Conservation (phyloP, 2,888 invertebrate genomes). For the Aspidiotus destructor region DNA sequence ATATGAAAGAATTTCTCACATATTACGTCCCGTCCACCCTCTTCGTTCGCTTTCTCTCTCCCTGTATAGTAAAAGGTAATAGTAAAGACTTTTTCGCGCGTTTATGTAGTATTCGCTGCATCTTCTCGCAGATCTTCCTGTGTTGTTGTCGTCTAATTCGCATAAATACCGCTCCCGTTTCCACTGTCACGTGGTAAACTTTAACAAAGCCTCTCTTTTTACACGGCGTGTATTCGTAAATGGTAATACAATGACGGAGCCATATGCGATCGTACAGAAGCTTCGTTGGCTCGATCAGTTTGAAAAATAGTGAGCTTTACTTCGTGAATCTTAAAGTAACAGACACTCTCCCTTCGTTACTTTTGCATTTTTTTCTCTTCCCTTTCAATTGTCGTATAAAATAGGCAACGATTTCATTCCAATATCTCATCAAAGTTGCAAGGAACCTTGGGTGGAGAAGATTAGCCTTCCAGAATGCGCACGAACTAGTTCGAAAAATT, state of each 20-base stretch:
- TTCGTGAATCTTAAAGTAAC: slow-evolving; percentile 30
- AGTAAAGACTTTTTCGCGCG: slow-evolving; percentile 13
- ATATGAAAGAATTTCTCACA: slow-evolving; percentile 21
- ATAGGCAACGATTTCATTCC: slow-evolving; percentile 15
- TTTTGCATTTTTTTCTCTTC: neutral
- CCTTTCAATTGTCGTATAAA: slow-evolving; percentile 16
- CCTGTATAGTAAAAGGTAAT: slow-evolving; percentile 11
- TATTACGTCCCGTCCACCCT: slow-evolving; percentile 12
- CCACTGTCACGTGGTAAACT: slow-evolving; percentile 5
- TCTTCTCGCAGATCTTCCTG: slow-evolving; percentile 23
- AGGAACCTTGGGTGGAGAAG: too few relatives aligned
- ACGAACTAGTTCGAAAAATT: too few relatives aligned
- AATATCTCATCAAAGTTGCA: too few relatives aligned
- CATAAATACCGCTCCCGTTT: slow-evolving; percentile 24
- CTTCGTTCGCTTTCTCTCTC: slow-evolving; percentile 8
- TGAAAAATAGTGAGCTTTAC: slow-evolving; percentile 31
- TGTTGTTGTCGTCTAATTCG: slow-evolving; percentile 23
- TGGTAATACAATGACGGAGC: slow-evolving; percentile 32
- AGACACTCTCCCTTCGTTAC: neutral
- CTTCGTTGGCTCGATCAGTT: slow-evolving; percentile 8
- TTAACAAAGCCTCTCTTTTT: slow-evolving; percentile 25
- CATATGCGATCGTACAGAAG: slow-evolving; percentile 27
- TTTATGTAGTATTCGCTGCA: slow-evolving; percentile 23
- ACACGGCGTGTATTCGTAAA: slow-evolving; percentile 17
- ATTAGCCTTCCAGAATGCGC: too few relatives aligned